Evolutionary conservation across 2,888 invertebrate species (phyloP), one percentile per base, ranked within the genome.

Genomic region (Caenorhabditis afra): DNA sequence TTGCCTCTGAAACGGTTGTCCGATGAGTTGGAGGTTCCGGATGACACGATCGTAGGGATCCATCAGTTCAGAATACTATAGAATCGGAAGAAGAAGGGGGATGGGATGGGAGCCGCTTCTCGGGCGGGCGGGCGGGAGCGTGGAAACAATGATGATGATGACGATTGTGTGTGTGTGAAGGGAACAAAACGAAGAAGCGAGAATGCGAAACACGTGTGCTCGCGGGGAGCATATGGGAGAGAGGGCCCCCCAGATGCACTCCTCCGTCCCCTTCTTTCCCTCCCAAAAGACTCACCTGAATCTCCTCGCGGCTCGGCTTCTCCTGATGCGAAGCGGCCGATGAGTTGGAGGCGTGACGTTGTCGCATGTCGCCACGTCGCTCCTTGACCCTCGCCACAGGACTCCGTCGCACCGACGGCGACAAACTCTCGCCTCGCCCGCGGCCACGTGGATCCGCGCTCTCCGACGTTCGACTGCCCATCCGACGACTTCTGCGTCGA

Each of bases 361-460:
- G 74, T 22, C 85, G 29, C 45, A 78, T 77, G 44, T 83, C 84
- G 0, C 70, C 66, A 18, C 79, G 71, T 23, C 85, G 64, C 50
- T 88, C 88, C 73, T 89, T 89, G 23, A 89, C 67, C 39, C 87
- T 76, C 8, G 87, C 86, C 55, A 89, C 88, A 1, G 89, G 89
- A 37, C 87, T 86, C 39, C 89, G 78, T 29, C 89, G 70, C 35
- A 87, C 85, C 14, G 89, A 83, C 10, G 88, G 88, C 8, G 88
- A 88, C n/a, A 87, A 52, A 39, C 80, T 78, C 59, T 76, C 77
- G 8, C 82, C 73, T 29, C 71, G 41, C 20, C 73, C 61, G 23
- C 77, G 45, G 18, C 71, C 70, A 52, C 73, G 61, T 67, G 66
- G 59, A 66, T 66, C 66, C 11, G 57, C 62, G 73, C 62, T 73